Evolutionary conservation across 2,113 vertebrate genomes (phyloP).

Genomic region (Onychostoma macrolepis): DNA sequence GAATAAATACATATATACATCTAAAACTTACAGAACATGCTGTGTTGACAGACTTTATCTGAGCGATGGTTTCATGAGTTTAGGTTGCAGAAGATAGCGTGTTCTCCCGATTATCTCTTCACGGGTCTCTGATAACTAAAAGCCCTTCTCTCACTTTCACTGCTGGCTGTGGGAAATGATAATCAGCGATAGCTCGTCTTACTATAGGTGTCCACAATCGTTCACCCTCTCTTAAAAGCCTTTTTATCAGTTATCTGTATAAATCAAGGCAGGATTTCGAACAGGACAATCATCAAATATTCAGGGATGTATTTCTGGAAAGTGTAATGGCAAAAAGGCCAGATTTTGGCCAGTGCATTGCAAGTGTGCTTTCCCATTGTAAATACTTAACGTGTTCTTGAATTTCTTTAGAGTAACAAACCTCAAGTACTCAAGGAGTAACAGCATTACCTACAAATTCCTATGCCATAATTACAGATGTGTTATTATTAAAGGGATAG

Average conservation of each 20-base stretch:
- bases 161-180: not conserved
- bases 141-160: slow-evolving; percentile 26
- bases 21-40: not conserved
- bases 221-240: not conserved
- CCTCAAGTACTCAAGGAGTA: not conserved
- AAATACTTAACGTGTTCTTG: not conserved
- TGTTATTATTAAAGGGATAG: not conserved
- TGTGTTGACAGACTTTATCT: slow-evolving; percentile 5
- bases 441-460: not conserved
- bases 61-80: slow-evolving; percentile 13
- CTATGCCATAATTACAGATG: not conserved
- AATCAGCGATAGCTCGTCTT: not conserved
- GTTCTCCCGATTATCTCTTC: slow-evolving; percentile 28
- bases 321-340: not conserved
- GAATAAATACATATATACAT: not conserved
- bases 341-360: not conserved
- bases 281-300: not conserved
- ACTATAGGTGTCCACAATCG: not conserved
- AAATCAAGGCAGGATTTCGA: not conserved
- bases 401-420: not conserved
- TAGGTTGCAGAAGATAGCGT: slow-evolving; percentile 39
- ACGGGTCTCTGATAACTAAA: slow-evolving; percentile 30
- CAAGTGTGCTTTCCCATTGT: not conserved
- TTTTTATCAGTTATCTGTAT: not conserved
- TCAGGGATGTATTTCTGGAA: not conserved